A percentile compares a stretch with the other conserved stretches of the same genome.
Evolutionary conservation across 1,140 invertebrate genomes (phyloP).

Genomic region (Eulimnadia texana): DNA sequence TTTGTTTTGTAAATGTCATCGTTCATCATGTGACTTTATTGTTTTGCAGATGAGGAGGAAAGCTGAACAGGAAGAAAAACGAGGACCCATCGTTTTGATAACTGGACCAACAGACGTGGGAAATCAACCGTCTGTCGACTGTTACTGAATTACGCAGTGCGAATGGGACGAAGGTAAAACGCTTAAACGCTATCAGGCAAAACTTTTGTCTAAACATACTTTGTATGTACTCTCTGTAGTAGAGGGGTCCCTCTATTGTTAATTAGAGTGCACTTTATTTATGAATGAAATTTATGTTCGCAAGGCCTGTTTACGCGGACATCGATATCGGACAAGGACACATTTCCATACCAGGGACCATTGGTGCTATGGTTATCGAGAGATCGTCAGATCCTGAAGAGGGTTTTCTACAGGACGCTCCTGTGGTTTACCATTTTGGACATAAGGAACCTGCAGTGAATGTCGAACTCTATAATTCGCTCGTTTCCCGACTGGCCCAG

Average conservation of each 20-base stretch:
- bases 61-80: slow-evolving; percentile 47
- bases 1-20: neutral
- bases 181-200: too few relatives aligned
- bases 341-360: slow-evolving; percentile 81
- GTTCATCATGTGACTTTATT: neutral
- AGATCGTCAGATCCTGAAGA: slow-evolving; percentile 80
- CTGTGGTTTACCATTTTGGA: slow-evolving; percentile 87
- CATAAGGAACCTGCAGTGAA: slow-evolving; percentile 65
- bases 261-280: too few relatives aligned
- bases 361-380: slow-evolving; percentile 81
- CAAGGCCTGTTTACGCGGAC: slow-evolving; percentile 73
- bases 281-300: too few relatives aligned
- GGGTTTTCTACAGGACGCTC: slow-evolving; percentile 80
- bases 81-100: slow-evolving; percentile 74
- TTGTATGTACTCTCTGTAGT: too few relatives aligned
- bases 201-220: too few relatives aligned
- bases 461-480: slow-evolving; percentile 65
- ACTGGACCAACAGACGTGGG: slow-evolving; percentile 92
- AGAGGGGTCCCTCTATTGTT: too few relatives aligned
- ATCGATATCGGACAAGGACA: slow-evolving; percentile 91
- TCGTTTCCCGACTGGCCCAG: slow-evolving; percentile 71
- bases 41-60: slow-evolving; percentile 49
- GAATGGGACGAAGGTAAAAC: slow-evolving; percentile 54
- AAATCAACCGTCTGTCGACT: slow-evolving; percentile 85
- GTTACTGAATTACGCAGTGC: slow-evolving; percentile 83